Conservation (phyloP, 2,888 invertebrate genomes). For the Hypselothyrea guttata region DNA sequence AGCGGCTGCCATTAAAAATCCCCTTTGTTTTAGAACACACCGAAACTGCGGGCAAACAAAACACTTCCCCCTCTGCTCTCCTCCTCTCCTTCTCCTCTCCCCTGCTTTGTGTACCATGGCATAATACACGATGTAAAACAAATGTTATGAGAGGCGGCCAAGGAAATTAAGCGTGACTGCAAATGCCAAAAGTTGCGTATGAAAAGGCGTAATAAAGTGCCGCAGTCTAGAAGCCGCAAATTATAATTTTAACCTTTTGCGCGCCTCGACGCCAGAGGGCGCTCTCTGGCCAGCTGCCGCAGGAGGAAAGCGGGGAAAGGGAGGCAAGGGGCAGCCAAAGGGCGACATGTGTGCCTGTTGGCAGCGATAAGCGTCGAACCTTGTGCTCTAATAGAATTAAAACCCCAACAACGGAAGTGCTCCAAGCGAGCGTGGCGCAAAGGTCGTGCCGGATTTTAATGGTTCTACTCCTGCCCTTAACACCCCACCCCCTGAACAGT, state of each 20-base stretch:
- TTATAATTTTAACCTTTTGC: conserved; percentile 73
- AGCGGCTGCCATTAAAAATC: conserved; percentile 67
- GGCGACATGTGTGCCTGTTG: conserved; percentile 61
- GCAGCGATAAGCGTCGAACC: conserved; percentile 60
- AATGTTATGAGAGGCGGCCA: conserved; percentile 70
- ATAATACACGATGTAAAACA: conserved; percentile 67
- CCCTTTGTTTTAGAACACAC: conserved; percentile 55
- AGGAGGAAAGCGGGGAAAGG: too few relatives aligned
- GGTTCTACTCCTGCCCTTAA: conserved; percentile 28
- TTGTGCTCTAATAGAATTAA: conserved; percentile 69
- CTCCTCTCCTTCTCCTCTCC: background rate
- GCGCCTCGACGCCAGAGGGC: conserved; percentile 49
- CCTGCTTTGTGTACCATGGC: background rate
- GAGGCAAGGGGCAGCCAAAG: conserved; percentile 1
- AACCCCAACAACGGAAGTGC: conserved; percentile 61
- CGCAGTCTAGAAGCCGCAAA: conserved; percentile 64
- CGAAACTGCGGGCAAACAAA: conserved; percentile 35
- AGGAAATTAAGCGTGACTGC: conserved; percentile 76
- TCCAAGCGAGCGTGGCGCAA: conserved; percentile 56
- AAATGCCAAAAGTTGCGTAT: conserved; percentile 70
- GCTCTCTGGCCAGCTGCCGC: conserved; percentile 13
- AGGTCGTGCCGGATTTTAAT: conserved; percentile 66
- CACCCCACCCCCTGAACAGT: conserved; percentile 18
- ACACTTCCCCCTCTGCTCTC: background rate
- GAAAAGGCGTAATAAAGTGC: conserved; percentile 67